A percentile compares a stretch with the other conserved stretches of the same genome.
Conservation (phyloP, 2,888 invertebrate species). For the Pemphredon lugubris region DNA sequence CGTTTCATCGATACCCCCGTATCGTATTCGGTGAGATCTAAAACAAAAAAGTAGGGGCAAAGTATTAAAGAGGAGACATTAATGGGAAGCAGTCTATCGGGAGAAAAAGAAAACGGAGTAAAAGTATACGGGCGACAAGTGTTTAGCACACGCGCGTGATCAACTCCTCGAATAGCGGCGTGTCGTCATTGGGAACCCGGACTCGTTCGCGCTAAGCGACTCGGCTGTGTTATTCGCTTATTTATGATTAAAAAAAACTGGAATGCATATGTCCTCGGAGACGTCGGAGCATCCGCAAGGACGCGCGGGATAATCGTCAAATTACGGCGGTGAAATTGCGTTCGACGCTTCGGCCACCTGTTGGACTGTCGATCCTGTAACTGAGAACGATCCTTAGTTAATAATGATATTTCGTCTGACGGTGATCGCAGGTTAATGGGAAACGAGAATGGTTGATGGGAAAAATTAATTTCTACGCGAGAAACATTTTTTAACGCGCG, state of each 20-base stretch:
- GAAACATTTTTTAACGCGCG: no score
- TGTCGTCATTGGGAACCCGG: conserved; percentile 57
- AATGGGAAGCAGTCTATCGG: background rate
- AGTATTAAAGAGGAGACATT: no score
- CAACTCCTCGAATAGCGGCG: no score
- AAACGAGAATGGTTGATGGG: no score
- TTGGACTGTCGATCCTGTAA: conserved; percentile 10
- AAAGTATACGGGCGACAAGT: conserved; percentile 43
- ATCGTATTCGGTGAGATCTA: background rate
- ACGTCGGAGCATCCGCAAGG: conserved; percentile 29
- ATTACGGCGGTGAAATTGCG: conserved; percentile 19
- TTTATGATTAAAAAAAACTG: conserved; percentile 39
- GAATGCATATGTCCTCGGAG: conserved; percentile 19
- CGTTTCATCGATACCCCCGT: no score
- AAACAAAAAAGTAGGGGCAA: no score
- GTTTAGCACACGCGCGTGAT: conserved; percentile 45
- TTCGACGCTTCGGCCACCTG: conserved; percentile 13
- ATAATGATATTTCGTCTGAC: no score
- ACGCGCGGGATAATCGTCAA: conserved; percentile 25
- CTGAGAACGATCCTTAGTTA: background rate
- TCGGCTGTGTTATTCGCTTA: conserved; percentile 21
- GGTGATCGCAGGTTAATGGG: no score
- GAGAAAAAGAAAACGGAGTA: conserved; percentile 3
- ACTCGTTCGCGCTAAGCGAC: conserved; percentile 49
- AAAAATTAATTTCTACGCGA: no score